Percentiles rank a stretch among this genome's conserved stretches.
These are phyloP conservation scores for Drosophila ustulata DNA, from an alignment of 2,888 invertebrate genomes.

Conservation along the genomic window DNA sequence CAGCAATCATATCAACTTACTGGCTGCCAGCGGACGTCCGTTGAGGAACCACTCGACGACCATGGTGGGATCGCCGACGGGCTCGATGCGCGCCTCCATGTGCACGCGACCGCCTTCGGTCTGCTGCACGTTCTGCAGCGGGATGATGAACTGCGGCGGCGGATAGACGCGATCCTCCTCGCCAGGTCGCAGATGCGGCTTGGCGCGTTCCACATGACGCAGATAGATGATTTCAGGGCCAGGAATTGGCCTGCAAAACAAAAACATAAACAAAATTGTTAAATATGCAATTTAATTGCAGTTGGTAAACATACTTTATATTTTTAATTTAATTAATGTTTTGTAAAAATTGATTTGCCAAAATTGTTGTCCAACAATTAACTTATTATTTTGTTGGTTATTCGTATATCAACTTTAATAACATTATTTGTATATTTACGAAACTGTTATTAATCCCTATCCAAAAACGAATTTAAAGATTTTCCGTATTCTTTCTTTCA, in stretches of 20 bases:
- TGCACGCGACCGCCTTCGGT: conserved; percentile 97
- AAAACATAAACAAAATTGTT: not conserved
- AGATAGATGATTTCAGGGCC: conserved; percentile 97
- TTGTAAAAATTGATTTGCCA: too few relatives aligned
- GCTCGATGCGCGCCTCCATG: conserved; percentile 98
- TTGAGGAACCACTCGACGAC: conserved; percentile 98
- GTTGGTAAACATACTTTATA: too few relatives aligned
- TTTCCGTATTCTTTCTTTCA: too few relatives aligned
- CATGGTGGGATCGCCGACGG: conserved; percentile 98
- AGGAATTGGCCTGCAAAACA: conserved; percentile 90
- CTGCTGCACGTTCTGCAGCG: conserved; percentile 92
- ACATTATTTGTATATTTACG: too few relatives aligned
- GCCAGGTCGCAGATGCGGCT: conserved; percentile 91
- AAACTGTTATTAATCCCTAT: too few relatives aligned
- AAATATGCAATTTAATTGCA: too few relatives aligned
- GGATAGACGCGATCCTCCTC: conserved; percentile 96
- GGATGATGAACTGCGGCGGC: conserved; percentile 96
- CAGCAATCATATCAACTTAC: conserved; percentile 86
- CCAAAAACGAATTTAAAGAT: too few relatives aligned
- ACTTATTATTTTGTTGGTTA: too few relatives aligned
- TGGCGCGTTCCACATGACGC: conserved; percentile 95
- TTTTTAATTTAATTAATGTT: too few relatives aligned
- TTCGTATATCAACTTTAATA: too few relatives aligned
- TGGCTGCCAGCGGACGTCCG: conserved; percentile 95
- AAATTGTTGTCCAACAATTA: too few relatives aligned